These are phyloP conservation scores for Belgica antarctica DNA, from an alignment of 2,888 invertebrate genomes.

Conservation along the genomic window DNA sequence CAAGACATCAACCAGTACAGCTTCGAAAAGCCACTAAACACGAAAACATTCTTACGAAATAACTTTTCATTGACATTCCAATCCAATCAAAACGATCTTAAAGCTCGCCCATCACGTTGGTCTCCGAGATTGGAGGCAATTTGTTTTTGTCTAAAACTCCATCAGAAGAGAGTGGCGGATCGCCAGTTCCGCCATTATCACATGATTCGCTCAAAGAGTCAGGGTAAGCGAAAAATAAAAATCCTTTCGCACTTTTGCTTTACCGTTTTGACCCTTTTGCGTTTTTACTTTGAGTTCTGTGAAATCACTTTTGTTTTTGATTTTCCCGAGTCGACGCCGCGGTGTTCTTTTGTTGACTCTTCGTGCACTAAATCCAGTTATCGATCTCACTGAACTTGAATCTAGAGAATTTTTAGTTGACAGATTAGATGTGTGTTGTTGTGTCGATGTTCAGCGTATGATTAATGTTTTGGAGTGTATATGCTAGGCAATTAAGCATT, in stretches of 20 bases:
- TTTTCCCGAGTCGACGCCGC: too few species aligned
- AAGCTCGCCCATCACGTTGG: conserved; percentile 91
- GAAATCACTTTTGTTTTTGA: not conserved
- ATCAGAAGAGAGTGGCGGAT: conserved; percentile 79
- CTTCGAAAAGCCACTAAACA: not conserved
- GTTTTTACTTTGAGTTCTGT: not conserved
- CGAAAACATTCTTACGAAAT: not conserved
- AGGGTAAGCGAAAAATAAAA: conserved; percentile 38
- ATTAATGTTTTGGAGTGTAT: too few species aligned
- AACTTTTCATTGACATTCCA: conserved; percentile 18
- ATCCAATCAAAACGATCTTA: conserved; percentile 45
- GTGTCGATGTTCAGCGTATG: not conserved
- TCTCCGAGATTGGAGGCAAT: conserved; percentile 91
- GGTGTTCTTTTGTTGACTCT: too few species aligned
- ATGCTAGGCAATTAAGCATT: too few species aligned
- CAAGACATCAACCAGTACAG: not conserved
- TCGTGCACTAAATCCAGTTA: too few species aligned
- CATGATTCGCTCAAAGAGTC: conserved; percentile 48
- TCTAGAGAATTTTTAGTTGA: too few species aligned
- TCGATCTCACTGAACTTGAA: not conserved
- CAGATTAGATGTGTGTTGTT: conserved; percentile 1
- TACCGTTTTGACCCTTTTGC: not conserved
- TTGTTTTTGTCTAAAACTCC: conserved; percentile 89
- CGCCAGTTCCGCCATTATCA: conserved; percentile 64
- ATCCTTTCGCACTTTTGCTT: not conserved